A percentile compares a stretch with the other conserved stretches of the same genome.
Evolutionary conservation across 2,797 vertebrate species (phyloP).

Genomic region (Discoglossus pictus): DNA sequence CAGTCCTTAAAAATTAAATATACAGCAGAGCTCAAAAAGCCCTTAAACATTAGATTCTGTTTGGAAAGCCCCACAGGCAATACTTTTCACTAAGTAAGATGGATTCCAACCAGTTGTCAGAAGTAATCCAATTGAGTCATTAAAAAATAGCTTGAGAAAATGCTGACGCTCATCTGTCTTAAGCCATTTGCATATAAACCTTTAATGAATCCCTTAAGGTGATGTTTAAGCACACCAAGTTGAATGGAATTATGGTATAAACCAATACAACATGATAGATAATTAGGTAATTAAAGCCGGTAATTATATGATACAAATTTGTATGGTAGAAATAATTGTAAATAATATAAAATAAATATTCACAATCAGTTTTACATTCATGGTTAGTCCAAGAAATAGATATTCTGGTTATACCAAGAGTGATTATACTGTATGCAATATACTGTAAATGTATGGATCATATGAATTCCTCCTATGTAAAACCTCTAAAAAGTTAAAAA

Average conservation of each 20-base stretch:
- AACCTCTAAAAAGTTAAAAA: too few relatives aligned
- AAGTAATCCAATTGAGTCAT: slow-evolving; percentile 39
- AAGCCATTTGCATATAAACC: slow-evolving; percentile 30
- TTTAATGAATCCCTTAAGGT: slow-evolving; percentile 38
- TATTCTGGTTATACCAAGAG: too few relatives aligned
- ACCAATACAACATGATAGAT: background rate
- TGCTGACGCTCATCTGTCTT: slow-evolving; percentile 34
- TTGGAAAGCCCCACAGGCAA: slow-evolving; percentile 7
- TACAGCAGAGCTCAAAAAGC: slow-evolving; percentile 10
- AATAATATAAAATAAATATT: too few relatives aligned
- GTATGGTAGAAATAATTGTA: background rate
- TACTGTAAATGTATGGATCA: too few relatives aligned
- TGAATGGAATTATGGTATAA: slow-evolving; percentile 17
- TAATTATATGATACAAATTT: background rate
- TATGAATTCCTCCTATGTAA: too few relatives aligned
- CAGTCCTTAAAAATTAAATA: background rate
- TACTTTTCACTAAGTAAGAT: slow-evolving; percentile 27
- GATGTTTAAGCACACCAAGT: slow-evolving; percentile 24
- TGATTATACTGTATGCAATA: too few relatives aligned
- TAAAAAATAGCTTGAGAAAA: slow-evolving; percentile 35
- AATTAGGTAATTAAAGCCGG: slow-evolving; percentile 17
- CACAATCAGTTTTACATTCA: too few relatives aligned
- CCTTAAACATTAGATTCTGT: slow-evolving; percentile 14
- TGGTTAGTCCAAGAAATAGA: too few relatives aligned
- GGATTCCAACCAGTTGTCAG: slow-evolving; percentile 36